Evolutionary conservation across 1,140 invertebrate species (phyloP), one percentile per base, ranked within the genome.

Genomic region (Drosophila obscura): DNA sequence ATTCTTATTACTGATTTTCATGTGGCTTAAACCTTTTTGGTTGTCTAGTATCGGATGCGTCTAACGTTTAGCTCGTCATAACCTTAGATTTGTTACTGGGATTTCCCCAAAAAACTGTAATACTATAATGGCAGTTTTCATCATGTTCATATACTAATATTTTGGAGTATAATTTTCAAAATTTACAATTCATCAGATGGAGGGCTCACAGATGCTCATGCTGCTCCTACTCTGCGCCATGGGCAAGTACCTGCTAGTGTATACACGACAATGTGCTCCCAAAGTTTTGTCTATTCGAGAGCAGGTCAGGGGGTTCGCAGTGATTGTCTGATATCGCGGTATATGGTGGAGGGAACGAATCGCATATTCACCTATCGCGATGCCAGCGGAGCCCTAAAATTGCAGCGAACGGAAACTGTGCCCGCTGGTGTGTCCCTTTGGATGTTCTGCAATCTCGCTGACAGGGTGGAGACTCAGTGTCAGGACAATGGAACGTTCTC

Each of bases 281-380:
- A 5, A 5, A 15, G 1, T n/a, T n/a, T 16, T 1, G 0, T 5
- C 2, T 24, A 2, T 1, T 31, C 35, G 9, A 9, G 26, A 22
- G 9, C 49, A 72, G 61, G 15, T 8, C 15, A n/a, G n/a, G 3
- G 43, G 9, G 50, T 64, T 8, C 19, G 19, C 0, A 19, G 45
- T 9, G 78, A 76, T 45, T 87, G 82, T 24, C 6, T 0, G 5
- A 59, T 87, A 48, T 0, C 11, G 0, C 13, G 15, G 16, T 0
- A 44, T 11, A 69, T 73, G 56, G 75, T 87, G 15, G 74, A 88
- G 57, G 5, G 5, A 6, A 58, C 83, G 0, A 82, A 79, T 55
- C 71, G 83, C 11, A 76, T 88, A 16, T 76, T 76, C 16, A 73
- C 44, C 5, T 88, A 82, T 55, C 53, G 71, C 8, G 78, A 87